These are phyloP conservation scores for Micropterix aruncella DNA, from an alignment of 2,888 invertebrate genomes.

Conservation along the genomic window DNA sequence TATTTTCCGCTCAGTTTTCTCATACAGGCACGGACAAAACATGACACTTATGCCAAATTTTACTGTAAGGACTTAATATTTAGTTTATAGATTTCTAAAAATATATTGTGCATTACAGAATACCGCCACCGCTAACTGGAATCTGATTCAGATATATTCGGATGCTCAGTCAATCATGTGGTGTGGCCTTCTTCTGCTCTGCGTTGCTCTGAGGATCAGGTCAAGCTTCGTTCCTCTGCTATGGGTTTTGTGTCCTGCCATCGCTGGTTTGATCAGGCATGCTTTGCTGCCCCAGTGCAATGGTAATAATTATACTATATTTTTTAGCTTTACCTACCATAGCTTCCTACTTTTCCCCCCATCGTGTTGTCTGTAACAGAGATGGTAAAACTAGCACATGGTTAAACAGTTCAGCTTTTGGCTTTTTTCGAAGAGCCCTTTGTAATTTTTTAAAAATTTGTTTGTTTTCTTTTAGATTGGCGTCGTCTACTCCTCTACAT, in stretches of 20 bases:
- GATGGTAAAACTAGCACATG: not conserved
- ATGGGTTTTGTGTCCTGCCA: constrained; percentile 46
- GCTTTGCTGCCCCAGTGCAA: constrained; percentile 32
- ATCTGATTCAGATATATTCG: constrained; percentile 38
- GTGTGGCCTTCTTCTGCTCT: constrained; percentile 35
- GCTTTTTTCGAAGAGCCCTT: too few species aligned
- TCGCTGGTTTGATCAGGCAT: constrained; percentile 36
- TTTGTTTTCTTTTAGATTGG: constrained; percentile 26
- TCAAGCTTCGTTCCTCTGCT: constrained; percentile 54
- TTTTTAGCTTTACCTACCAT: constrained; percentile 4
- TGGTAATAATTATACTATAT: constrained; percentile 20
- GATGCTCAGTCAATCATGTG: constrained; percentile 43
- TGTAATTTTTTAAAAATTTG: not conserved
- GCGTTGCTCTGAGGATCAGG: constrained; percentile 41
- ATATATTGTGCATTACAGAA: constrained; percentile 6
- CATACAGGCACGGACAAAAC: too few species aligned
- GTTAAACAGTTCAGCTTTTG: not conserved
- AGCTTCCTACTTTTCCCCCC: too few species aligned
- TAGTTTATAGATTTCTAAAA: constrained; percentile 2
- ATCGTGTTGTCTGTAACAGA: not conserved
- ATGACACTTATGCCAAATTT: too few species aligned
- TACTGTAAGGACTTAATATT: constrained; percentile 4
- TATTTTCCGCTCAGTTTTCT: too few species aligned
- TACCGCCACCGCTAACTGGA: constrained; percentile 28
- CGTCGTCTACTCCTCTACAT: constrained; percentile 41